Conservation (phyloP, 2,113 vertebrate species). For the Aythya baeri region DNA sequence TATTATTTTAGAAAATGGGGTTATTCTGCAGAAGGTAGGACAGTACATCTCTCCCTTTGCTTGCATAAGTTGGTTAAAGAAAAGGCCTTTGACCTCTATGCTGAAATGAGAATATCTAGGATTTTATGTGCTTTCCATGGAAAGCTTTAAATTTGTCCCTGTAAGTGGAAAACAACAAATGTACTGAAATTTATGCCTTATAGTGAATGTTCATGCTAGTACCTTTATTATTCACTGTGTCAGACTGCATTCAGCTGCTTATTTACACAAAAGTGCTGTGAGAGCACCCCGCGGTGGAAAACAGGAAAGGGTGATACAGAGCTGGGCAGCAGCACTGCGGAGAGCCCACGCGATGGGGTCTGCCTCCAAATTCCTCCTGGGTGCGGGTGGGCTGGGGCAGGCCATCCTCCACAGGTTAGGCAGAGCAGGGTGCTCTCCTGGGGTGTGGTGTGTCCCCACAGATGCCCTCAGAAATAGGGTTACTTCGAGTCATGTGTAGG, state of each 20-base stretch:
- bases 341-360: neutral
- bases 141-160: neutral
- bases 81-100: neutral
- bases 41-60: neutral
- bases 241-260: neutral
- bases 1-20: neutral
- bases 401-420: neutral
- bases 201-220: neutral
- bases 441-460: neutral
- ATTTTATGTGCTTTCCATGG: neutral
- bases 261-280: neutral
- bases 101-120: neutral
- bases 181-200: neutral
- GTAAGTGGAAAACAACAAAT: neutral
- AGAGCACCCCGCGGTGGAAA: neutral
- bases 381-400: neutral
- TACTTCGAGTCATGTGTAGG: neutral
- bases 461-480: neutral
- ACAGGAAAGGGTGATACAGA: neutral
- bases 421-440: neutral
- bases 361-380: accelerated
- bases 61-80: neutral
- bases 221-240: neutral
- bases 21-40: neutral
- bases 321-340: neutral